Evolutionary conservation across 2,113 vertebrate genomes (phyloP).

Genomic region (Centropus unirufus): DNA sequence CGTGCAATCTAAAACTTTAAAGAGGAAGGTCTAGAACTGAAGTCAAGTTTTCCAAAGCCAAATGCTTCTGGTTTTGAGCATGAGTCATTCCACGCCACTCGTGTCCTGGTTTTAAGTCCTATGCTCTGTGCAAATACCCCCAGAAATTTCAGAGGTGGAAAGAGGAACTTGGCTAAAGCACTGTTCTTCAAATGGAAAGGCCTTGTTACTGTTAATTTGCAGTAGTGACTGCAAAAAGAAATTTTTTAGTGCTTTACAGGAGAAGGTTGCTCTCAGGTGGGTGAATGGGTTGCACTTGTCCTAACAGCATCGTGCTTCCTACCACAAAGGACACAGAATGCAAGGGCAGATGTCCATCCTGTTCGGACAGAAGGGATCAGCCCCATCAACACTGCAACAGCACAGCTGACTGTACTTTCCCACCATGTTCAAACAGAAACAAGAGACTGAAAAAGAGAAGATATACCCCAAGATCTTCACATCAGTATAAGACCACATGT

Average conservation of each 20-base stretch:
- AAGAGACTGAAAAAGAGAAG: background rate
- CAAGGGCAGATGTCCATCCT: background rate
- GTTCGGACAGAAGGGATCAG: background rate
- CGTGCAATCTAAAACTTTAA: constrained; percentile 13
- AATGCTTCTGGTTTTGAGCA: constrained; percentile 18
- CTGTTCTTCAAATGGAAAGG: background rate
- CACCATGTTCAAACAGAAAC: background rate
- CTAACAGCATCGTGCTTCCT: background rate
- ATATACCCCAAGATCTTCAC: background rate
- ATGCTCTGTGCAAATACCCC: background rate
- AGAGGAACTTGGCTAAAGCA: background rate
- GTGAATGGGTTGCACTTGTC: background rate
- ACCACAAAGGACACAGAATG: background rate
- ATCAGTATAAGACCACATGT: background rate
- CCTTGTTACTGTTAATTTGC: background rate
- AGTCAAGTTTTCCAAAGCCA: constrained; percentile 34
- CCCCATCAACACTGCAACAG: background rate
- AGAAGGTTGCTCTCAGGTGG: background rate
- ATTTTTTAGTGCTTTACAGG: background rate
- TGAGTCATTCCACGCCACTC: constrained; percentile 43
- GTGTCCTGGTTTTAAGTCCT: background rate
- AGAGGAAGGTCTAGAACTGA: constrained; percentile 29
- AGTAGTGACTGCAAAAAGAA: background rate
- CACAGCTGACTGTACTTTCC: background rate
- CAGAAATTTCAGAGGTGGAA: background rate